These are phyloP conservation scores for Epinephelus awoara DNA, from an alignment of 2,797 vertebrate genomes.

Conservation along the genomic window DNA sequence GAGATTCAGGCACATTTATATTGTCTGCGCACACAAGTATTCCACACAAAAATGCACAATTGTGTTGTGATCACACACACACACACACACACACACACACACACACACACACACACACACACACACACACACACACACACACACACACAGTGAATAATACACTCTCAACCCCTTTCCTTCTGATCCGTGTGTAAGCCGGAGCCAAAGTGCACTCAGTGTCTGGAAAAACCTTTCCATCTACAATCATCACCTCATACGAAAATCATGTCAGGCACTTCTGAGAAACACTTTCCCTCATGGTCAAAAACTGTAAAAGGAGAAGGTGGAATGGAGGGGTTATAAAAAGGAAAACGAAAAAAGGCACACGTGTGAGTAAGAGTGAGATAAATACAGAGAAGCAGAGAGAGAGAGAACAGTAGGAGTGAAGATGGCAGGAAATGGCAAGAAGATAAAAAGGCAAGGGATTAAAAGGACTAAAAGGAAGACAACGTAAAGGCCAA, in stretches of 20 bases:
- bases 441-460: slow-evolving; percentile 31
- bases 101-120: neutral
- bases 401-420: neutral
- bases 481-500: slow-evolving; percentile 34
- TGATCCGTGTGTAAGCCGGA: slow-evolving; percentile 26
- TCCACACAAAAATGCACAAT: neutral
- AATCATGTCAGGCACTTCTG: slow-evolving; percentile 28
- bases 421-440: slow-evolving; percentile 28
- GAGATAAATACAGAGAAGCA: neutral
- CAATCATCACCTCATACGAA: slow-evolving; percentile 43
- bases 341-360: slow-evolving; percentile 6
- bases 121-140: too few relatives aligned
- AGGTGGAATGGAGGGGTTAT: neutral
- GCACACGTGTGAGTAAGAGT: neutral
- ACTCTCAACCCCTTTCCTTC: slow-evolving; percentile 30
- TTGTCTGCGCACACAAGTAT: neutral
- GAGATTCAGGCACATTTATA: neutral
- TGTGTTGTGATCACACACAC: neutral
- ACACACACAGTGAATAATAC: neutral
- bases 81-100: neutral
- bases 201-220: slow-evolving; percentile 27
- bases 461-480: slow-evolving; percentile 40
- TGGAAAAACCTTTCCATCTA: slow-evolving; percentile 49
- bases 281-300: slow-evolving; percentile 41
- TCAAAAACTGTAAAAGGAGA: slow-evolving; percentile 31